Conservation (phyloP, 2,113 vertebrate genomes). For the Camelus bactrianus region DNA sequence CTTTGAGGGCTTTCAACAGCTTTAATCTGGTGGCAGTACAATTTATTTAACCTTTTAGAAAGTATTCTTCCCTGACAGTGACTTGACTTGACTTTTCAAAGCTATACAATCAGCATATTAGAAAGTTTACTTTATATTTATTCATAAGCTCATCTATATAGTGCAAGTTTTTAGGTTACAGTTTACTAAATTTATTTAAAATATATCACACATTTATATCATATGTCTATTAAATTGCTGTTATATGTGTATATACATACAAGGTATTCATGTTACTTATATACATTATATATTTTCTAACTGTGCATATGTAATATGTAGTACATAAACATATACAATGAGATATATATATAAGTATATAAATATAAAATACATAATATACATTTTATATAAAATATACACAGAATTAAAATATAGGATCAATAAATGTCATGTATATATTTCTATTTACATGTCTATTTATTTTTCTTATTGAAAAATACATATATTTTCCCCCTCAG, state of each 20-base stretch:
- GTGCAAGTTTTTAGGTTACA: not conserved
- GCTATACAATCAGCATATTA: conserved; percentile 69
- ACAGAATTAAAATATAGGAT: not conserved
- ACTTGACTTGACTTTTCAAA: conserved; percentile 79
- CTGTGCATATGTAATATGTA: not conserved
- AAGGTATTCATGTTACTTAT: not conserved
- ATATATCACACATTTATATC: not conserved
- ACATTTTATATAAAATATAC: not conserved
- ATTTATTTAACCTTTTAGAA: conserved; percentile 89
- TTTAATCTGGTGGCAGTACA: conserved; percentile 84
- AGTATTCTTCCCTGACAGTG: conserved; percentile 83
- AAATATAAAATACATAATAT: not conserved
- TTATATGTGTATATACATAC: not conserved
- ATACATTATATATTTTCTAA: not conserved
- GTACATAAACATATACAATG: not conserved
- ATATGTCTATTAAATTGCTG: not conserved
- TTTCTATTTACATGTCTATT: not conserved
- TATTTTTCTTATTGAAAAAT: not conserved
- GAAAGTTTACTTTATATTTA: conserved; percentile 69
- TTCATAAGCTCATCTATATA: conserved; percentile 52
- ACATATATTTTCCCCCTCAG: not conserved
- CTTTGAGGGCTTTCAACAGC: conserved; percentile 86
- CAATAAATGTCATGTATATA: not conserved
- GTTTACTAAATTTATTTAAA: conserved; percentile 29
- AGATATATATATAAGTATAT: not conserved